Conservation (phyloP, 2,797 vertebrate genomes). For the Mormyrops attenuatus region DNA sequence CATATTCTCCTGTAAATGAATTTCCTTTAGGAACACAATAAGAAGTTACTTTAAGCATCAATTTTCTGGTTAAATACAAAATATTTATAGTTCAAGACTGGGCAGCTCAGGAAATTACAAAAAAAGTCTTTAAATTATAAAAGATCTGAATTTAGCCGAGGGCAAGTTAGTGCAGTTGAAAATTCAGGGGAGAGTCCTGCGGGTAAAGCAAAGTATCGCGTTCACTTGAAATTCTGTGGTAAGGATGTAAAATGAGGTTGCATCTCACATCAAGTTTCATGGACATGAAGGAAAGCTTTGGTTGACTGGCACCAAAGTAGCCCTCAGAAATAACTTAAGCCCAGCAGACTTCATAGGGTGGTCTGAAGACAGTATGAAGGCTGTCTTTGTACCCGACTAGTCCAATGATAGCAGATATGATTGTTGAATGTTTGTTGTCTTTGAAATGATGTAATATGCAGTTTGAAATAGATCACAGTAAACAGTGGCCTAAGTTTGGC, state of each 20-base stretch:
- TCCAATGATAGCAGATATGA: neutral
- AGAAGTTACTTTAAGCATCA: neutral
- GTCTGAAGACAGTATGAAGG: neutral
- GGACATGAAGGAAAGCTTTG: neutral
- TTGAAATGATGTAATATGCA: neutral
- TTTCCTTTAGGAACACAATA: neutral
- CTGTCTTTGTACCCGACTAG: neutral
- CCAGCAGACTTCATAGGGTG: neutral
- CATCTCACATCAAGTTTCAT: neutral
- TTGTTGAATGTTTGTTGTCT: neutral
- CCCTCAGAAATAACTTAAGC: neutral
- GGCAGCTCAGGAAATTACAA: neutral
- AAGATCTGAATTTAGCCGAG: neutral
- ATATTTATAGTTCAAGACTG: neutral
- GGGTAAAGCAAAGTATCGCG: neutral
- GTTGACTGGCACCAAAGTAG: neutral
- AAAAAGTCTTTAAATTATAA: neutral
- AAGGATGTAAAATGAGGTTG: neutral
- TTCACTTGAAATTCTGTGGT: neutral
- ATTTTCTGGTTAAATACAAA: neutral
- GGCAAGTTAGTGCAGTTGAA: neutral
- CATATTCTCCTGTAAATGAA: neutral
- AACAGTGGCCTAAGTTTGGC: neutral
- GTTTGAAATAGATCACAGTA: neutral
- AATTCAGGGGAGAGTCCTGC: neutral